Evolutionary conservation across 2,888 invertebrate genomes (phyloP).

Genomic region (Notodromas monacha): DNA sequence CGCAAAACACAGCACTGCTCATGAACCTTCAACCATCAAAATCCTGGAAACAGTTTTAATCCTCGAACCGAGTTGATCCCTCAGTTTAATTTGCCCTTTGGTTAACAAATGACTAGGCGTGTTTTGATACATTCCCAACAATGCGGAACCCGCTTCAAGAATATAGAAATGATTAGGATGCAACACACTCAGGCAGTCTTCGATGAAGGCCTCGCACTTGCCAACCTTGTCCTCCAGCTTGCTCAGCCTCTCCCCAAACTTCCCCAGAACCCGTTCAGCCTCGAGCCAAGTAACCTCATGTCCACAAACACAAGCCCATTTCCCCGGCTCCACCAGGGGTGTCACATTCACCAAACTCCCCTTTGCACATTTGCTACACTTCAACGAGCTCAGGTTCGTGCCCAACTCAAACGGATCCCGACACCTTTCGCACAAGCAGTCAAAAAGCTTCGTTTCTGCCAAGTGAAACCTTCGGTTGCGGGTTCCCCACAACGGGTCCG

Average conservation of each 20-base stretch:
- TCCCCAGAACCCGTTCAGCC: not conserved
- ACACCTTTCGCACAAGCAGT: not conserved
- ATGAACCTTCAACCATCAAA: no score
- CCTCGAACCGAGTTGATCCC: no score
- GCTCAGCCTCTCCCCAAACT: slow-evolving; percentile 1
- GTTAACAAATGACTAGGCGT: no score
- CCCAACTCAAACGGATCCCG: not conserved
- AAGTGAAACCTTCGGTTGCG: not conserved
- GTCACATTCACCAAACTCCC: not conserved
- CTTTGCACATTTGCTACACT: not conserved
- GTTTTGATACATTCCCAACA: no score
- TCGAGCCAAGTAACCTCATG: not conserved
- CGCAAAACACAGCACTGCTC: no score
- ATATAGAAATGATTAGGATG: slow-evolving; percentile 1
- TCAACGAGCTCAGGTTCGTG: not conserved
- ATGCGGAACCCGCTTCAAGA: no score
- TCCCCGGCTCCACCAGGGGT: not conserved
- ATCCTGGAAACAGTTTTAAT: no score
- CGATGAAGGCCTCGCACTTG: slow-evolving; percentile 1
- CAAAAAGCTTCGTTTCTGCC: not conserved
- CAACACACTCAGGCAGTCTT: not conserved
- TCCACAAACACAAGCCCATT: not conserved
- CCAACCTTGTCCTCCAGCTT: not conserved
- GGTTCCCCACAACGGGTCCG: not conserved
- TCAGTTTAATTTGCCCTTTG: no score